Evolutionary conservation across 2,797 vertebrate species (phyloP).

Genomic region (Spinibarbus caldwelli): DNA sequence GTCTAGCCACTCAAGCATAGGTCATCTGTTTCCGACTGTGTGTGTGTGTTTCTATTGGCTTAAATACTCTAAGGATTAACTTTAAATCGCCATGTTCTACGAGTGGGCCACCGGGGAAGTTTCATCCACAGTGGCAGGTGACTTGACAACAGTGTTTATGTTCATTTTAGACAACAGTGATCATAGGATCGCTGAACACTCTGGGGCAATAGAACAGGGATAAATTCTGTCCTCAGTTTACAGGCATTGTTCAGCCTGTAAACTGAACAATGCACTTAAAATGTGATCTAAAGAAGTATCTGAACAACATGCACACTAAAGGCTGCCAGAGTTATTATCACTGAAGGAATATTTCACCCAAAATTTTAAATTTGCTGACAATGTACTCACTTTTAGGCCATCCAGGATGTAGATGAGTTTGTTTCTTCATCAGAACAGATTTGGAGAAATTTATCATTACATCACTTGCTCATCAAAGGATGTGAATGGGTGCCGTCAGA

Average conservation of each 20-base stretch:
- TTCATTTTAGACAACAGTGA: slow-evolving; percentile 1
- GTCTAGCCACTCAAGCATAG: not conserved
- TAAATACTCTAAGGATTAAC: slow-evolving; percentile 3
- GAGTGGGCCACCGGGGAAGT: not conserved
- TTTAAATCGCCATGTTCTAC: not conserved
- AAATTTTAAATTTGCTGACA: not conserved
- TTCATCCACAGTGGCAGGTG: not conserved
- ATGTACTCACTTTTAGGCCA: not conserved
- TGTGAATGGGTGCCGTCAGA: not conserved
- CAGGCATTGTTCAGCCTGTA: too few relatives aligned
- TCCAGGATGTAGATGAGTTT: not conserved
- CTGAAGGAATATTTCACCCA: too few relatives aligned
- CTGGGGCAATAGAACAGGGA: not conserved
- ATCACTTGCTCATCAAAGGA: not conserved
- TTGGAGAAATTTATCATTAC: not conserved
- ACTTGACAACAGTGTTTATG: slow-evolving; percentile 18
- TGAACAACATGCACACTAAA: too few relatives aligned
- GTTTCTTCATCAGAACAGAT: not conserved
- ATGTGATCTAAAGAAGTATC: too few relatives aligned
- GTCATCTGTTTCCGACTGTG: not conserved
- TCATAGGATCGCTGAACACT: not conserved
- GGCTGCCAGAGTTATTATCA: too few relatives aligned
- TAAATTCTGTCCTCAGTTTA: not conserved
- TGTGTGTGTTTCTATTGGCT: not conserved
- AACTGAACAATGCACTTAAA: too few relatives aligned